Conservation (phyloP, 2,113 vertebrate species). For the Copsychus sechellarum region DNA sequence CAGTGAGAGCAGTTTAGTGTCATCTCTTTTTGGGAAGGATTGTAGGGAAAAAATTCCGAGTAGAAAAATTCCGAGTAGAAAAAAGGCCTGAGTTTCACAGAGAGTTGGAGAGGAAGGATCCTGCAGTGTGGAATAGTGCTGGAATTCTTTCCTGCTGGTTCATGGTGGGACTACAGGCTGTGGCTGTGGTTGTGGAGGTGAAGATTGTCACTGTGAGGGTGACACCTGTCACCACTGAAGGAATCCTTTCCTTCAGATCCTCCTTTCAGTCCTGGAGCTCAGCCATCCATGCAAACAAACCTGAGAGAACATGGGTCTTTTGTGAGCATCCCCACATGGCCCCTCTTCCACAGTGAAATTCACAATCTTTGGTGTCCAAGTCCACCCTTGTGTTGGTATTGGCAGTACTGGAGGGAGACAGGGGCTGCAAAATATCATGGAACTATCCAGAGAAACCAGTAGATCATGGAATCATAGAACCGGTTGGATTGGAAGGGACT, state of each 20-base stretch:
- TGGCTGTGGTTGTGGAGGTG: neutral
- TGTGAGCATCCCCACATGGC: neutral
- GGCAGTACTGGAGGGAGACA: neutral
- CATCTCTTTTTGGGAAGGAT: neutral
- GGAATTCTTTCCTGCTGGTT: neutral
- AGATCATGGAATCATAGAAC: neutral
- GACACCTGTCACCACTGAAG: too few relatives aligned
- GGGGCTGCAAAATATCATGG: neutral
- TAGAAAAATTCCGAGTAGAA: neutral
- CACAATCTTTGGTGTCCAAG: neutral
- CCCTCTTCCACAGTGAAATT: neutral
- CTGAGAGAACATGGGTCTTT: fast-evolving
- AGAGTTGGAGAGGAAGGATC: neutral
- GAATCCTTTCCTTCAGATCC: neutral
- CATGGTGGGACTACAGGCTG: fast-evolving
- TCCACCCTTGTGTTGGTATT: neutral
- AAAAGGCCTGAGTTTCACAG: neutral
- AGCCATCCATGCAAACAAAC: fast-evolving
- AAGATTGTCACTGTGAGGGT: neutral
- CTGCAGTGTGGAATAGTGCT: neutral
- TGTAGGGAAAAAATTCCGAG: neutral
- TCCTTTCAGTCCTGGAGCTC: neutral
- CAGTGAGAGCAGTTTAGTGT: neutral
- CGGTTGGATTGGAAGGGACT: neutral
- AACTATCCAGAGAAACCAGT: neutral